Evolutionary conservation across 2,113 vertebrate genomes (phyloP), one percentile per base, ranked within the genome.

Genomic region (Girardinichthys multiradiatus): DNA sequence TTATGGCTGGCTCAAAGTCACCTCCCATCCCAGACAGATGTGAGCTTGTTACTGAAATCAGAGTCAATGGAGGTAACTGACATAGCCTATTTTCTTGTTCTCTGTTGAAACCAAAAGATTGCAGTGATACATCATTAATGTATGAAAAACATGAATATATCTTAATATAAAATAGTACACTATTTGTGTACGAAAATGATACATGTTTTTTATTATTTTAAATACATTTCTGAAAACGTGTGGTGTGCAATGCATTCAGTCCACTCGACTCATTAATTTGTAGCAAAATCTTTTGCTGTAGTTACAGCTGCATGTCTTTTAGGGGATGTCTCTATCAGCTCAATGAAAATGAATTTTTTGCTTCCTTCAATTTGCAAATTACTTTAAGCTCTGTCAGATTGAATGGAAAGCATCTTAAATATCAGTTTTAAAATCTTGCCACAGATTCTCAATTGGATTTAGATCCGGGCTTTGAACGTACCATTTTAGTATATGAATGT

Each of bases 1-100:
- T 60, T 72, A 74, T 64, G 64, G 42, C 70, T 63, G 66, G 71
- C 76, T 91, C 68, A 29, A 71, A 69, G 67, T 84, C 82, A 74
- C 54, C 64, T 79, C 77, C 60, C 35, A 63, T 83, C 61, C 65
- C 31, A 59, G 58, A 59, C 29, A 10, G 59, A 76, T 63, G 75
- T 70, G 42, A 85, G 70, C 39, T 15, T 35, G 24, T 71, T 70
- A 54, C 60, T 59, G 3, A 35, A 61, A 48, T 78, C 65, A 27
- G 58, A 37, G 64, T 68, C n/a, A 77, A n/a, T 28, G 30, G 39
- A 76, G 37, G 57, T 76, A 31, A 75, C 12, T 2, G 15, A 62
- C 26, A 39, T 61, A 7, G n/a, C 33, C 15, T 27, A 30, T 14
- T 35, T 64, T 10, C 19, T 54, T 54, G 7, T 54, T 24, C 48